Conservation (phyloP, 2,888 invertebrate genomes). For the Drosophila lutescens region DNA sequence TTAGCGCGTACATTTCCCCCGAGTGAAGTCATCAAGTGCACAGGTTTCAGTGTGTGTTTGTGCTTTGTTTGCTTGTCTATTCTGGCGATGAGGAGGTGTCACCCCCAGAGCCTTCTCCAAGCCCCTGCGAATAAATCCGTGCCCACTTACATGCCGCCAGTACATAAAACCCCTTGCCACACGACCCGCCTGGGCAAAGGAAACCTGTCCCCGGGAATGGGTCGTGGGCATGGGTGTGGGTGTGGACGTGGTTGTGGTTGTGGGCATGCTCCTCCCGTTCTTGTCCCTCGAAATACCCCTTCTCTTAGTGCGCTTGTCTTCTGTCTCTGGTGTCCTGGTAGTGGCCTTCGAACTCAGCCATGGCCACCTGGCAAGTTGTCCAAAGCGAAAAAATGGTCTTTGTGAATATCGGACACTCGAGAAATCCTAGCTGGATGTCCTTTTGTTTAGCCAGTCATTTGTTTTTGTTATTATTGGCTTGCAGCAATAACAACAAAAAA, state of each 20-base stretch:
- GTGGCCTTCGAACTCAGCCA: constrained; percentile 52
- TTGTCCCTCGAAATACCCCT: constrained; percentile 1
- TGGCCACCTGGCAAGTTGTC: constrained; percentile 44
- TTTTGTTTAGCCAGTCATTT: constrained; percentile 40
- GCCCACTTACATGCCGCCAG: constrained; percentile 75
- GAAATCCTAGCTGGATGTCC: constrained; percentile 51
- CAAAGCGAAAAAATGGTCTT: constrained; percentile 43
- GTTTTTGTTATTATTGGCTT: constrained; percentile 44
- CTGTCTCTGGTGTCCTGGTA: constrained; percentile 35
- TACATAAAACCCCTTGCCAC: constrained; percentile 75
- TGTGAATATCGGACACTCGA: constrained; percentile 55
- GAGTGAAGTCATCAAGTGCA: constrained; percentile 64
- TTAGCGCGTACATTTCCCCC: constrained; percentile 58
- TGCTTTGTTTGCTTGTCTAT: constrained; percentile 32
- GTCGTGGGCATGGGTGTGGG: not conserved
- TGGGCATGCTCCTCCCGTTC: constrained; percentile 49
- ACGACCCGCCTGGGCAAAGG: constrained; percentile 68
- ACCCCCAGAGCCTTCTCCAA: constrained; percentile 1
- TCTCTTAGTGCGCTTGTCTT: constrained; percentile 15
- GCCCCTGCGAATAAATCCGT: constrained; percentile 47
- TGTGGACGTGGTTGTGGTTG: constrained; percentile 29
- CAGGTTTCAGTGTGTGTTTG: constrained; percentile 23
- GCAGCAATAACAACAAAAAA: constrained; percentile 66
- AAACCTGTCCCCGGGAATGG: constrained; percentile 35
- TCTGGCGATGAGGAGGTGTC: constrained; percentile 40